Evolutionary conservation across 2,888 invertebrate species (phyloP).

Genomic region (Aquatica leii): DNA sequence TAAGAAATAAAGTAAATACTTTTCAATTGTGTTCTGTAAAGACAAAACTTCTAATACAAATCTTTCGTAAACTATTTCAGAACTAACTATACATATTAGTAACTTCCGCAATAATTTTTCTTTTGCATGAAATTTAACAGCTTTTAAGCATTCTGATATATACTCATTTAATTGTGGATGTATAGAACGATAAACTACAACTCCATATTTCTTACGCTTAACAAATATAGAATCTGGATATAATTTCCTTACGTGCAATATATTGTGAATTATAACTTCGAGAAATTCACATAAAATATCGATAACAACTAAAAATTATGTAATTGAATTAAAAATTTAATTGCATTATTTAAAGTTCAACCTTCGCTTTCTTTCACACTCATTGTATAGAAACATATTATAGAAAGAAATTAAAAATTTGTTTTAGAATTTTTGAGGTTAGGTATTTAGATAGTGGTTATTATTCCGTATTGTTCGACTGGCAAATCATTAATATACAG

Average conservation of each 20-base stretch:
- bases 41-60: conserved; percentile 61
- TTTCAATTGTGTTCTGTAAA: conserved; percentile 43
- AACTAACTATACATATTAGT: conserved; percentile 61
- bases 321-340: neutral
- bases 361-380: neutral
- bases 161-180: conserved; percentile 74
- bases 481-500: no score
- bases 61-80: conserved; percentile 59
- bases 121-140: conserved; percentile 63
- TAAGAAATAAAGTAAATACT: conserved; percentile 52
- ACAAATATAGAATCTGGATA: conserved; percentile 73
- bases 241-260: conserved; percentile 67
- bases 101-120: conserved; percentile 63
- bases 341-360: neutral
- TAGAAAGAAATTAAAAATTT: no score
- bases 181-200: conserved; percentile 66
- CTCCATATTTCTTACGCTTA: conserved; percentile 69
- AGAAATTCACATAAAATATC: conserved; percentile 73
- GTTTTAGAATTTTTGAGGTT: no score
- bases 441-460: no score
- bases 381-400: no score
- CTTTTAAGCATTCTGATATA: conserved; percentile 65
- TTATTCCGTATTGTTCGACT: no score
- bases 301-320: conserved; percentile 56
- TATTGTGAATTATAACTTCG: conserved; percentile 70